Evolutionary conservation across 2,888 invertebrate species (phyloP).

Genomic region (Auanema sp.): DNA sequence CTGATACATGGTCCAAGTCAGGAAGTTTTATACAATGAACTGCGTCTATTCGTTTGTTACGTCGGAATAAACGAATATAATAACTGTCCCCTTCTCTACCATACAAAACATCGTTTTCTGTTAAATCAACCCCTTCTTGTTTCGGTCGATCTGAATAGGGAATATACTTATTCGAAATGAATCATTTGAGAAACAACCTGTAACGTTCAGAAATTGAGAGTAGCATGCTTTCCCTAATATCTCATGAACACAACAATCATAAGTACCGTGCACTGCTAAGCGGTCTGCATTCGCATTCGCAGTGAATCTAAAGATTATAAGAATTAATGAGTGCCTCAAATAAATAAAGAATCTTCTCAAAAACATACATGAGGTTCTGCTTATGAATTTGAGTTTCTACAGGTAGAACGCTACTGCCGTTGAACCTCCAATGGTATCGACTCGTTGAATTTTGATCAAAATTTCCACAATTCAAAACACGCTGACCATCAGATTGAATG

Average conservation of each 20-base stretch:
- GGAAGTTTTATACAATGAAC: neutral
- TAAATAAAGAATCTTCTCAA: too few species aligned
- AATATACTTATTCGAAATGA: too few species aligned
- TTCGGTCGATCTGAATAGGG: neutral
- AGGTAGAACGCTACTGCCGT: neutral
- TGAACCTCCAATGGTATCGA: conserved; percentile 2
- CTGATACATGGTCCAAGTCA: neutral
- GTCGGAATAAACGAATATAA: neutral
- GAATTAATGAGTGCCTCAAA: too few species aligned
- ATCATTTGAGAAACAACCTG: too few species aligned
- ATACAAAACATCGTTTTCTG: neutral
- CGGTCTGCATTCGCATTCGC: too few species aligned
- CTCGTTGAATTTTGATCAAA: neutral
- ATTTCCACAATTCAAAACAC: neutral
- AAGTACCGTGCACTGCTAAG: too few species aligned
- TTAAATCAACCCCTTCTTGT: neutral
- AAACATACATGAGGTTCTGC: neutral
- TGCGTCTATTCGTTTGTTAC: neutral
- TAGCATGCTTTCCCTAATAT: too few species aligned
- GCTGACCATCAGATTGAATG: neutral
- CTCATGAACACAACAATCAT: too few species aligned
- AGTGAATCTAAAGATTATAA: too few species aligned
- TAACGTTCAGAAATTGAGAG: too few species aligned
- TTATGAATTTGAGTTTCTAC: neutral
- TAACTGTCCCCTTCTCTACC: neutral